Conservation (phyloP, 2,797 vertebrate genomes). For the Sebastes glaucus region DNA sequence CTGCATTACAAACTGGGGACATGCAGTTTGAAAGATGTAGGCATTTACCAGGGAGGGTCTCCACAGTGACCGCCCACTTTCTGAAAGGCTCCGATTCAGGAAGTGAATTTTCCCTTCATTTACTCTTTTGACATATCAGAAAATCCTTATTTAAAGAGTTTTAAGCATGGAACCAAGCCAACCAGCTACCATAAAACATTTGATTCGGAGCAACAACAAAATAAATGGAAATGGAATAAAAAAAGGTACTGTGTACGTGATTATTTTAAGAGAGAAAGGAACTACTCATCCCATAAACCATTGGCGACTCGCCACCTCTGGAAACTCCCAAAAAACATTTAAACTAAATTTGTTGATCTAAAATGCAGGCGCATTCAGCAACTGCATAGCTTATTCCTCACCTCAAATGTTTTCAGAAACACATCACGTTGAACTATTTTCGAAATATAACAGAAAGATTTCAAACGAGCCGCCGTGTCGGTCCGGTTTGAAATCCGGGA, state of each 20-base stretch:
- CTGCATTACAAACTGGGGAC: background rate
- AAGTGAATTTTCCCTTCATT: too few species aligned
- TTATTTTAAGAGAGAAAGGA: background rate
- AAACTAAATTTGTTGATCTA: too few species aligned
- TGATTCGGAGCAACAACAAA: background rate
- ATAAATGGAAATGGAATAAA: too few species aligned
- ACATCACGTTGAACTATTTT: background rate
- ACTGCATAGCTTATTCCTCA: too few species aligned
- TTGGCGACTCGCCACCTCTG: background rate
- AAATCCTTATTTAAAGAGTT: too few species aligned
- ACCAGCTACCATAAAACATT: background rate
- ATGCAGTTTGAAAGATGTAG: background rate
- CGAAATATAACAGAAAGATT: background rate
- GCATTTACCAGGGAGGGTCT: background rate
- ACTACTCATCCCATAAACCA: background rate
- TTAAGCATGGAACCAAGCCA: background rate
- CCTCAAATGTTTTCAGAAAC: background rate
- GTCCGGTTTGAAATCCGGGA: too few species aligned
- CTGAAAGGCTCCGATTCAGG: too few species aligned
- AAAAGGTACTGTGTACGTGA: too few species aligned
- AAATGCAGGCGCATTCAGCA: too few species aligned
- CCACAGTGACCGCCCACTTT: too few species aligned
- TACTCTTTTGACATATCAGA: background rate
- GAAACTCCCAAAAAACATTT: accelerated
- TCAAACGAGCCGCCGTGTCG: too few species aligned